Percentiles rank a stretch among this genome's conserved stretches.
Conservation (phyloP, 1,140 invertebrate genomes). For the Fragariocoptes setiger region DNA sequence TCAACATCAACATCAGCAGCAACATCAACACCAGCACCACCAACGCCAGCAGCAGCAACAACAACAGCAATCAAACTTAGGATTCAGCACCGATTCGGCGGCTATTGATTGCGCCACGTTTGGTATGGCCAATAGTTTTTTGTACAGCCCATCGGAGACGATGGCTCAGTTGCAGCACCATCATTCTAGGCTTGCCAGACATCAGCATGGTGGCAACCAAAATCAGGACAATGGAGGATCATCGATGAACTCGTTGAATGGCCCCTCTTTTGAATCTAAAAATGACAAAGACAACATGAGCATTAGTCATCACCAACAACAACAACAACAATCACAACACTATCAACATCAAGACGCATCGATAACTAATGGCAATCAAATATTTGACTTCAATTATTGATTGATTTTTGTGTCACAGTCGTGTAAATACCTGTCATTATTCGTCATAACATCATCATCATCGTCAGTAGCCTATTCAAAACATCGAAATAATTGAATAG, state of each 20-base stretch:
- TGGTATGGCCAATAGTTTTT: no score
- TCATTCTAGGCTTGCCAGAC: not conserved
- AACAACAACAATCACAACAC: not conserved
- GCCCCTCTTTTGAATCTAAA: no score
- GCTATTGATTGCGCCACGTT: no score
- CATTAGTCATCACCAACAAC: not conserved
- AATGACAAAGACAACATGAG: no score
- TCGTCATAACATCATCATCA: not conserved
- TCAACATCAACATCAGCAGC: not conserved
- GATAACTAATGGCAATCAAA: no score
- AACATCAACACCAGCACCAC: not conserved
- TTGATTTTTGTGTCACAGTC: not conserved
- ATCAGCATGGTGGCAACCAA: not conserved
- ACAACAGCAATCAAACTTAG: not conserved
- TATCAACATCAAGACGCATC: not conserved
- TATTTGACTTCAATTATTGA: not conserved
- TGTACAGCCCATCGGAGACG: no score
- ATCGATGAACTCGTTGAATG: no score
- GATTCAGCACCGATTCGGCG: no score
- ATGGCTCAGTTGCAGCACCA: no score
- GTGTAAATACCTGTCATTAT: not conserved
- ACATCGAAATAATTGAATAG: not conserved
- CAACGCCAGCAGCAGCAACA: not conserved
- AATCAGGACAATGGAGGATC: not conserved
- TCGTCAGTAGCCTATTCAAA: not conserved